These are phyloP conservation scores for Fringilla coelebs DNA, from an alignment of 2,797 vertebrate species.

Conservation along the genomic window DNA sequence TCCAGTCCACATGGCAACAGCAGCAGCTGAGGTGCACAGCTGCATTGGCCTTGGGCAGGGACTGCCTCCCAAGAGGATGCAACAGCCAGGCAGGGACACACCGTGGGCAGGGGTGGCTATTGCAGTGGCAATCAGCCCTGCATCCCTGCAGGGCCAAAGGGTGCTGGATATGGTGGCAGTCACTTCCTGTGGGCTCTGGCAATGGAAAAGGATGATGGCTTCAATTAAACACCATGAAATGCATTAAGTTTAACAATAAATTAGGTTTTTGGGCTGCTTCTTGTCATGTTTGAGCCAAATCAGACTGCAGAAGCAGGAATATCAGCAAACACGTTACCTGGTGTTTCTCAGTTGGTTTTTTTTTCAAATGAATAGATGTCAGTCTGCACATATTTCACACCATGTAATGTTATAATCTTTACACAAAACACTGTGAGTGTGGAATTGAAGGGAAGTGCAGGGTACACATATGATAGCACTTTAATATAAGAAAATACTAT, in stretches of 20 bases:
- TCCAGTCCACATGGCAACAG: neutral
- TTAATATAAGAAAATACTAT: neutral
- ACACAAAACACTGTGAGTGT: neutral
- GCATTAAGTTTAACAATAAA: constrained; percentile 50
- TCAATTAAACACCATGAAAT: constrained; percentile 54
- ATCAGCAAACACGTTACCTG: neutral
- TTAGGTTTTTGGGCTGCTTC: constrained; percentile 15
- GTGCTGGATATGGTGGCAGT: neutral
- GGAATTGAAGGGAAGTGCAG: neutral
- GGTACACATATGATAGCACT: neutral
- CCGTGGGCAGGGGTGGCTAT: neutral
- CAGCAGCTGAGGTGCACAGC: neutral
- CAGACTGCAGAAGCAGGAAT: neutral
- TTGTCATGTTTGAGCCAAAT: neutral
- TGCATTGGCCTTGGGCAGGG: neutral
- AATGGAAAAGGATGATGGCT: constrained; percentile 33
- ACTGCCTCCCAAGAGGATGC: neutral
- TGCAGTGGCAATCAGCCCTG: constrained; percentile 55
- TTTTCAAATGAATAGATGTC: neutral
- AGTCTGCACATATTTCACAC: neutral
- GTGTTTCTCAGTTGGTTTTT: neutral
- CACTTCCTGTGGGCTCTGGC: constrained; percentile 36
- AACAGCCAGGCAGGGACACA: fast-evolving
- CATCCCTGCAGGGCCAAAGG: neutral
- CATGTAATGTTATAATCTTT: neutral